A percentile compares a stretch with the other conserved stretches of the same genome.
Conservation (phyloP, 2,797 vertebrate genomes). For the Kryptopterus vitreolus region DNA sequence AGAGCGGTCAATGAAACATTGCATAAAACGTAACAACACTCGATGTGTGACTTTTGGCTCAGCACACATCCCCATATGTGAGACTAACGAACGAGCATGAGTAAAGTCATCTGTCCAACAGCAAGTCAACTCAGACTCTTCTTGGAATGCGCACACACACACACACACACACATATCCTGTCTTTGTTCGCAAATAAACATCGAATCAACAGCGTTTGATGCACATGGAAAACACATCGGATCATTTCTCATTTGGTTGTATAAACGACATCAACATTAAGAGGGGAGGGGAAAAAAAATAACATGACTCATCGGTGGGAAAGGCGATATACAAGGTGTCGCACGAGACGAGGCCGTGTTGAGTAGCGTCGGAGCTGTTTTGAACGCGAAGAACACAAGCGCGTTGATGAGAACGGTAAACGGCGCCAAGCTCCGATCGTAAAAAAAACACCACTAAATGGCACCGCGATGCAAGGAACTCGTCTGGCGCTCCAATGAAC, state of each 20-base stretch:
- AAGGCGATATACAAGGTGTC: too few relatives aligned
- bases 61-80: neutral
- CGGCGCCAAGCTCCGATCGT: constrained; percentile 19
- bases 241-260: neutral
- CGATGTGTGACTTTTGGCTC: neutral
- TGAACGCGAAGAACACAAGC: constrained; percentile 8
- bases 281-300: too few relatives aligned
- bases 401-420: constrained; percentile 29
- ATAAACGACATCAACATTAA: neutral
- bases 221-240: constrained; percentile 1
- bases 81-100: neutral
- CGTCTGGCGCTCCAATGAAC: constrained; percentile 12
- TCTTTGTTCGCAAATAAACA: constrained; percentile 41
- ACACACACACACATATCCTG: too few relatives aligned
- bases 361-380: constrained; percentile 9
- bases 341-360: neutral
- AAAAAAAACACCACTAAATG: constrained; percentile 34
- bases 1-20: too few relatives aligned
- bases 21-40: too few relatives aligned
- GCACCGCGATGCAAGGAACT: constrained; percentile 21
- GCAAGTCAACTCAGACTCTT: neutral
- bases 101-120: constrained; percentile 11
- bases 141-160: constrained; percentile 4
- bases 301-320: constrained; percentile 10
- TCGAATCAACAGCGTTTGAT: constrained; percentile 14